Evolutionary conservation across 2,113 vertebrate genomes (phyloP).

Genomic region (Mastomys natalensis): DNA sequence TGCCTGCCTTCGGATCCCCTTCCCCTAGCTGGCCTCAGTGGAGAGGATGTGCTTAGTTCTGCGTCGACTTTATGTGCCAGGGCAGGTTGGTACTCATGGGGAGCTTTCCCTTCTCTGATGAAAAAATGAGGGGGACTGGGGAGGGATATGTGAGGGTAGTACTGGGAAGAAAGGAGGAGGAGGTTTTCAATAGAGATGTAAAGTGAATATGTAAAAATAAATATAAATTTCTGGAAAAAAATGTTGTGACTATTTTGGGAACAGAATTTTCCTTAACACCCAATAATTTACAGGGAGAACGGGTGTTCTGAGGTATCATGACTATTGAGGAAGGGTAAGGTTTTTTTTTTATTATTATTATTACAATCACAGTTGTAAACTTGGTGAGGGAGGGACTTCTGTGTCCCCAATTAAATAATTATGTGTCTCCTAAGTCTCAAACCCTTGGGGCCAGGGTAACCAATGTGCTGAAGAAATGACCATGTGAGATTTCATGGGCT

Average conservation of each 20-base stretch:
- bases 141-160: too few species aligned
- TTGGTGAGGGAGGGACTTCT: background rate
- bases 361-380: background rate
- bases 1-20: too few species aligned
- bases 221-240: background rate
- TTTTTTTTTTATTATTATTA: too few species aligned
- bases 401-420: background rate
- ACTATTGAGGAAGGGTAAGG: background rate
- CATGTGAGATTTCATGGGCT: background rate
- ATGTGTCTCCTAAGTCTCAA: background rate
- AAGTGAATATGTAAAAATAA: too few species aligned
- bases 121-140: too few species aligned
- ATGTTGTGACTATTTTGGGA: background rate
- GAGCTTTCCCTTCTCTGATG: too few species aligned
- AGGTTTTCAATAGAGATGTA: too few species aligned
- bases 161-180: too few species aligned
- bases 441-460: background rate
- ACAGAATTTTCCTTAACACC: background rate
- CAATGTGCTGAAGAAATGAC: background rate
- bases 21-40: too few species aligned
- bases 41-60: too few species aligned
- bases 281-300: background rate
- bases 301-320: background rate
- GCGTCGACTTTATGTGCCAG: too few species aligned
- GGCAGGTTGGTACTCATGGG: too few species aligned